Base-by-base conservation (phyloP, 2,113 vertebrate species). In the Grammomys surdaster region DNA sequence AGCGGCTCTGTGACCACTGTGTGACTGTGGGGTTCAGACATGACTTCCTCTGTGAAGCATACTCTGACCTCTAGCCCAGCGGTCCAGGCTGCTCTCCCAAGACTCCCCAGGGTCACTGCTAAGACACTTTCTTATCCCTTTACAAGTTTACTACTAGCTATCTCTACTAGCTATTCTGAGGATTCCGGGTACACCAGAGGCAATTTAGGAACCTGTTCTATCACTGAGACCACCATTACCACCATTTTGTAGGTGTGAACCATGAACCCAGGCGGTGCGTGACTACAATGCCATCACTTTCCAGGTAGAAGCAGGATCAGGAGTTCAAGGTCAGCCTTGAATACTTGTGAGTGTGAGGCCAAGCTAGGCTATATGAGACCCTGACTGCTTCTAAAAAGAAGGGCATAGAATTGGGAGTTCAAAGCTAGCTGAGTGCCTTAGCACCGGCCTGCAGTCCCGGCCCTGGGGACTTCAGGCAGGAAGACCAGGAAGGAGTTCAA, bases 1-100 rank as follows among this genome's bases (percentile, higher is more conserved):
- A 28, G 88, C 51, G 91, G 76, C 89, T 95, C 96, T 96, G 82
- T 81, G 36, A 96, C 58, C 93, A 56, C 24, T 73, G 43, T 13
- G 1, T 9, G 4, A 12, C 22, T 43, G 12, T 24, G 8, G 16
- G 40, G 33, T n/a, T 22, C 60, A 63, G 12, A 75, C 10, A n/a
- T 22, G 56, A 43, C 56, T 40, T 28, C 85, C 11, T 80, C 36
- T 3, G 20, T 2, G 36, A 92, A 67, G 48, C 1, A 3, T 13
- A 54, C 56, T 76, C 26, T 5, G 33, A 67, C 3, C 28, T 12
- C 48, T 9, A 60, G 17, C n/a, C 48, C 36, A 20, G n/a, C 2
- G 0, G 19, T 28, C 4, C 7, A 14, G 24, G 31, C 69, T 43
- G 0, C 5, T 31, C 40, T 48, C 75, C 13, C 31, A 19, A 2